Evolutionary conservation across 1,140 invertebrate species (phyloP), one percentile per base, ranked within the genome.

Genomic region (Polyergus mexicanus): DNA sequence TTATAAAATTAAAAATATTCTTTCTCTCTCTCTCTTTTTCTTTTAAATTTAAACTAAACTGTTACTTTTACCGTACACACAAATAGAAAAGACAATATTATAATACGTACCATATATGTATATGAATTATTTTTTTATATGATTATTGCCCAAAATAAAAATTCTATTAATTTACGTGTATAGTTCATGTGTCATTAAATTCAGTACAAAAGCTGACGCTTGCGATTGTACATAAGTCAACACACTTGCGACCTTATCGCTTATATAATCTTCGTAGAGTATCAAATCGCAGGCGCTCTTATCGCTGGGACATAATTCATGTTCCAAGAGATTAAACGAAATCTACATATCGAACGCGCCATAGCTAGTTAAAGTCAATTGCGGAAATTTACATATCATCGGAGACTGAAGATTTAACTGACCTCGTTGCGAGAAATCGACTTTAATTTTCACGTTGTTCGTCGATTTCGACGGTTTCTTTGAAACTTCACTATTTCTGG

Each of bases 241-340:
- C 78, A 81, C 72, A 60, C 66, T 81, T 71, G 38, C 25, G 51
- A 16, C 22, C 78, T 72, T 81, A 81, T 81, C 66, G 38, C 28
- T 60, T 81, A 58, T 81, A 72, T 38, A 80, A 85, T 85, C 75
- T 80, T 85, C 51, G 28, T 66, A 19, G 83, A 85, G 84, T 80
- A 81, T 77, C 84, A 78, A 47, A 85, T 54, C 65, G 63, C 51
- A n/a, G 35, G n/a, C 75, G 75, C 76, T 80, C 74, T 85, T 66
- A 66, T 85, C 72, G 76, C 35, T 78, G 11, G 19, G 32, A 72
- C 63, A 85, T 85, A 85, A 85, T 85, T 85, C 84, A 85, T 85
- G 76, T 65, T 78, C n/a, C 84, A 62, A 85, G 84, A 85, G 84
- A 76, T 85, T 85, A 85, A 85, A 85, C 84, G 84, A 85, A 85